Evolutionary conservation across 2,888 invertebrate species (phyloP).

Genomic region (Dryomyza anilis): DNA sequence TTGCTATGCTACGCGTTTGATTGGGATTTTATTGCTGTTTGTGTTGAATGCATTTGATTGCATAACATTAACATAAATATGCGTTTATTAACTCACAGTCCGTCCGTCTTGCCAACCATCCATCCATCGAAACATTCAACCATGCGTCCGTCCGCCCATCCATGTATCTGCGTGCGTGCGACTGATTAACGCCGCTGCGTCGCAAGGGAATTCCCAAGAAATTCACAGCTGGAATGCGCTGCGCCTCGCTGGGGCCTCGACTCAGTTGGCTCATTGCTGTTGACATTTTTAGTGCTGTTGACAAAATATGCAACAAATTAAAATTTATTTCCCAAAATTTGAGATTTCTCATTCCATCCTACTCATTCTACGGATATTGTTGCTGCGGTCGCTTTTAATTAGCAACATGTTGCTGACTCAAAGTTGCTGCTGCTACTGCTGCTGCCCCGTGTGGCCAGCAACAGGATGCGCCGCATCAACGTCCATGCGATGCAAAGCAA

Average conservation of each 20-base stretch:
- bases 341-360: too few species aligned
- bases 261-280: constrained; percentile 17
- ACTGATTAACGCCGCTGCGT: constrained; percentile 1
- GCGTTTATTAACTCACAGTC: constrained; percentile 45
- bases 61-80: constrained; percentile 56
- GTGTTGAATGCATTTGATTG: constrained; percentile 56
- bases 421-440: too few species aligned
- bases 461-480: constrained; percentile 50
- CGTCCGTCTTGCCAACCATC: not conserved
- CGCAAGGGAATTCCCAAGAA: constrained; percentile 57
- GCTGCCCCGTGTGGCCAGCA: not conserved
- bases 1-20: too few species aligned
- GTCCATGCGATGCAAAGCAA: constrained; percentile 51
- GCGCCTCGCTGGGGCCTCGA: constrained; percentile 21
- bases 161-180: constrained; percentile 4
- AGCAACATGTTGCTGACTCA: too few species aligned
- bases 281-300: constrained; percentile 36
- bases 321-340: constrained; percentile 36
- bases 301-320: constrained; percentile 46
- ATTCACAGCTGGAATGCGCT: constrained; percentile 55
- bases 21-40: constrained; percentile 29
- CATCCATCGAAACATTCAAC: too few species aligned
- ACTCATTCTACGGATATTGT: too few species aligned
- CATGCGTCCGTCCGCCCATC: not conserved
- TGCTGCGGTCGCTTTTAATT: too few species aligned